Percentiles rank a stretch among this genome's conserved stretches.
Evolutionary conservation across 2,888 invertebrate genomes (phyloP).

Genomic region (Chouioia cunea): DNA sequence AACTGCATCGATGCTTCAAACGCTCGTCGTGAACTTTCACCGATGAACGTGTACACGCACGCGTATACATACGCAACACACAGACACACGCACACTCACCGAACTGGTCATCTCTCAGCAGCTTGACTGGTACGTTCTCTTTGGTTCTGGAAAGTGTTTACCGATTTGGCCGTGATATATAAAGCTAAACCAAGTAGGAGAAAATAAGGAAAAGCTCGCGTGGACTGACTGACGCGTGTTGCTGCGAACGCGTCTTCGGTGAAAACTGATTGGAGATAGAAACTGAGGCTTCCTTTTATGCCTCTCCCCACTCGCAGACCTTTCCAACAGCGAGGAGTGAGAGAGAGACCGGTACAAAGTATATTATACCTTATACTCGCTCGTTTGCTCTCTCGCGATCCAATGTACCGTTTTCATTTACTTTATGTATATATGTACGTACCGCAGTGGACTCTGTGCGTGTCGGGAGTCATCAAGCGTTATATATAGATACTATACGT

Average conservation of each 20-base stretch:
- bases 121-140: background rate
- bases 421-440: too few relatives aligned
- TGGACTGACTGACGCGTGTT: background rate
- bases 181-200: too few relatives aligned
- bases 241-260: conserved; percentile 5
- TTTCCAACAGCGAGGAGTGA: background rate
- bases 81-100: conserved; percentile 21
- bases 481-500: too few relatives aligned
- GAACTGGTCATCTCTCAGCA: conserved; percentile 22
- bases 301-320: conserved; percentile 28
- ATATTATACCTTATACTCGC: too few relatives aligned
- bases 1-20: too few relatives aligned
- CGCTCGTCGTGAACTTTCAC: conserved; percentile 25
- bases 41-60: background rate
- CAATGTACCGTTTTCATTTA: too few relatives aligned
- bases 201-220: background rate
- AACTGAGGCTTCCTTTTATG: conserved; percentile 41
- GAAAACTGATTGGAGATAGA: conserved; percentile 42
- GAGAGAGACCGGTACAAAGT: too few relatives aligned
- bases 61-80: background rate
- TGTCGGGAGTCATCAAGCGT: too few relatives aligned
- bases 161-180: background rate
- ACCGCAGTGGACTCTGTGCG: too few relatives aligned
- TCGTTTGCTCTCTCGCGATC: too few relatives aligned
- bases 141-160: too few relatives aligned